Evolutionary conservation across 92 coral and sea anemone species (phyloP).

Genomic region (Nematostella vectensis): DNA sequence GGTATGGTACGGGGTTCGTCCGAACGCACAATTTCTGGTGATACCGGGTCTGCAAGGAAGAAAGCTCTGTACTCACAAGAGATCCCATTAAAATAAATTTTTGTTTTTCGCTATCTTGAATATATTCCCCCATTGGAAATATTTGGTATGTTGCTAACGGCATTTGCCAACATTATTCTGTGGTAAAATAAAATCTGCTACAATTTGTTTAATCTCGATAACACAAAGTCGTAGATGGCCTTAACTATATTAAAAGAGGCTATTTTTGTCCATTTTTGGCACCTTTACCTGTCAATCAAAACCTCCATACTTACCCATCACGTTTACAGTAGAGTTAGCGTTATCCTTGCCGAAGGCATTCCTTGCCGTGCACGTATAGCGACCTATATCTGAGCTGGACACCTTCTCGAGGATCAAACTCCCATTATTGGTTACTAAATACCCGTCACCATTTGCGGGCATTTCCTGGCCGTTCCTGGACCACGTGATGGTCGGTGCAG

Average conservation of each 20-base stretch:
- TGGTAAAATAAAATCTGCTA: too few species aligned
- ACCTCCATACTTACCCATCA: too few species aligned
- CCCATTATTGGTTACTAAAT: conserved; percentile 20
- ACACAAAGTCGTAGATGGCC: too few species aligned
- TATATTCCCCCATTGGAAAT: too few species aligned
- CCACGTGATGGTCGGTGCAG: conserved; percentile 56
- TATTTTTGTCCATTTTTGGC: too few species aligned
- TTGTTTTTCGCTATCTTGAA: too few species aligned
- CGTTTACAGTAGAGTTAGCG: conserved; percentile 26
- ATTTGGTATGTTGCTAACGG: too few species aligned
- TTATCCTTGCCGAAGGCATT: conserved; percentile 52
- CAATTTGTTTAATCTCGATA: too few species aligned
- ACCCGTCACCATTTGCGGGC: conserved; percentile 10
- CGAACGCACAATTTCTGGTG: conserved; percentile 16
- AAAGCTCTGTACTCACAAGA: not conserved
- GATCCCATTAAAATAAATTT: not conserved
- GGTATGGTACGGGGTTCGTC: conserved; percentile 14
- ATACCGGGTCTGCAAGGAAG: conserved; percentile 21
- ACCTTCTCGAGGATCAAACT: conserved; percentile 40
- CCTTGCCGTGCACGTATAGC: conserved; percentile 52
- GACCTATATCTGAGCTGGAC: conserved; percentile 39
- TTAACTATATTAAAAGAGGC: too few species aligned
- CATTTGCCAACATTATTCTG: too few species aligned
- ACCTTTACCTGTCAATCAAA: too few species aligned
- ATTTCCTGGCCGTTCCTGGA: conserved; percentile 34